Evolutionary conservation across 2,888 invertebrate genomes (phyloP).

Genomic region (Metellina segmentata): DNA sequence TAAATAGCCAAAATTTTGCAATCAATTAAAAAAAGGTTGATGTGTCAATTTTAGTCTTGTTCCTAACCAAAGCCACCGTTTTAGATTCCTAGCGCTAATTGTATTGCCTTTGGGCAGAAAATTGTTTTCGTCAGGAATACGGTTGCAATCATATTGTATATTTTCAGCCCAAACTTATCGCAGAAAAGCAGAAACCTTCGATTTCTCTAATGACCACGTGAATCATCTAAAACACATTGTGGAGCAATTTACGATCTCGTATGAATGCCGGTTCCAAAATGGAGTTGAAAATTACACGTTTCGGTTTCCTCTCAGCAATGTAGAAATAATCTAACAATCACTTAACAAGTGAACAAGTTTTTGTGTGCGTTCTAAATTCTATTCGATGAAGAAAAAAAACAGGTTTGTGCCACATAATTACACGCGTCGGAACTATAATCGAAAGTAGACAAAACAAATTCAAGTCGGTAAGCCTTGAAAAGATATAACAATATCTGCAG

Average conservation of each 20-base stretch:
- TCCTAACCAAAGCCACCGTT: too few relatives aligned
- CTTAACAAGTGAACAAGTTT: background rate
- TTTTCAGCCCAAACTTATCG: too few relatives aligned
- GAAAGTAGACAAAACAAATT: background rate
- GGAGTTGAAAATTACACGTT: background rate
- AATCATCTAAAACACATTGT: background rate
- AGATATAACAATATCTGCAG: background rate
- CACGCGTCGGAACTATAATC: background rate
- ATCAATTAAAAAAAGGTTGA: too few relatives aligned
- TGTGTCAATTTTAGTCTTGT: too few relatives aligned
- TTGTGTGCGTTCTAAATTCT: background rate
- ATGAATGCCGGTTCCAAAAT: background rate
- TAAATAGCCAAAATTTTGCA: too few relatives aligned
- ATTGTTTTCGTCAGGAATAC: too few relatives aligned
- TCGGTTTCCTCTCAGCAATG: background rate
- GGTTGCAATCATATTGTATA: too few relatives aligned
- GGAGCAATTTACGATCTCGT: background rate
- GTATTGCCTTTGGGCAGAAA: too few relatives aligned
- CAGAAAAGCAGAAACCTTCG: too few relatives aligned
- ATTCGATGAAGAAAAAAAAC: background rate
- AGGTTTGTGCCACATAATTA: background rate
- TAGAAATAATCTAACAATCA: background rate
- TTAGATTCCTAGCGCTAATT: too few relatives aligned
- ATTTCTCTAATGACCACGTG: too few relatives aligned
- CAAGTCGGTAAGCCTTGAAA: background rate